phyloP scores from a whole-genome alignment of 2,888 invertebrate species.

The Acronicta alni region DNA sequence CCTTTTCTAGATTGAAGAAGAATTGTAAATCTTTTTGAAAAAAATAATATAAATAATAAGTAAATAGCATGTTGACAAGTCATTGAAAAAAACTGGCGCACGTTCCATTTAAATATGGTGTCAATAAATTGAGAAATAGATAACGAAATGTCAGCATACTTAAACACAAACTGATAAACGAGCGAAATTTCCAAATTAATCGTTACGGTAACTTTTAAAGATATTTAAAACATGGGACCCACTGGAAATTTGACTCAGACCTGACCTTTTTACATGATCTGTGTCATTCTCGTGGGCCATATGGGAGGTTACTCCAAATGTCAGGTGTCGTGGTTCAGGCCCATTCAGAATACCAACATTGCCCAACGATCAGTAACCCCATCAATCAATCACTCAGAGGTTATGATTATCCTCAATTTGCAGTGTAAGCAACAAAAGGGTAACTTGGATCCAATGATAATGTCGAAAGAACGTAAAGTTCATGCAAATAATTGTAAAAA shows the following conservation, averaged over 20 bases:
- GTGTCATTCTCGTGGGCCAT: constrained; percentile 58
- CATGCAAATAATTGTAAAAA: constrained; percentile 61
- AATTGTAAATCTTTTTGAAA: no score
- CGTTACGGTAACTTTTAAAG: constrained; percentile 37
- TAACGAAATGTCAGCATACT: constrained; percentile 48
- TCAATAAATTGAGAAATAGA: constrained; percentile 48
- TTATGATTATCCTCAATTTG: constrained; percentile 68
- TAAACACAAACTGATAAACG: constrained; percentile 32
- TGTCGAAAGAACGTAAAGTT: constrained; percentile 65
- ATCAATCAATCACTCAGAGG: constrained; percentile 64
- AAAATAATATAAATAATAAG: not conserved
- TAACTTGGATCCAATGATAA: constrained; percentile 50
- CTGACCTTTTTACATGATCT: constrained; percentile 61
- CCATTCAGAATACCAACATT: constrained; percentile 61
- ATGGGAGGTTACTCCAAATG: constrained; percentile 59
- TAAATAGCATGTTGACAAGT: constrained; percentile 21
- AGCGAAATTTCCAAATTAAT: constrained; percentile 39
- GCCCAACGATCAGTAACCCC: constrained; percentile 59
- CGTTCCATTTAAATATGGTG: constrained; percentile 37
- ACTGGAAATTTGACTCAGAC: constrained; percentile 46
- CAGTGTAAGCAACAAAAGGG: constrained; percentile 53
- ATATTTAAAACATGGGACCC: constrained; percentile 47
- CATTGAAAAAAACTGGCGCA: constrained; percentile 22
- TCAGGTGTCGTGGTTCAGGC: constrained; percentile 59
- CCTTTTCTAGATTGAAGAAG: no score